Evolutionary conservation across 2,888 invertebrate genomes (phyloP).

Genomic region (Smittia aterrima): DNA sequence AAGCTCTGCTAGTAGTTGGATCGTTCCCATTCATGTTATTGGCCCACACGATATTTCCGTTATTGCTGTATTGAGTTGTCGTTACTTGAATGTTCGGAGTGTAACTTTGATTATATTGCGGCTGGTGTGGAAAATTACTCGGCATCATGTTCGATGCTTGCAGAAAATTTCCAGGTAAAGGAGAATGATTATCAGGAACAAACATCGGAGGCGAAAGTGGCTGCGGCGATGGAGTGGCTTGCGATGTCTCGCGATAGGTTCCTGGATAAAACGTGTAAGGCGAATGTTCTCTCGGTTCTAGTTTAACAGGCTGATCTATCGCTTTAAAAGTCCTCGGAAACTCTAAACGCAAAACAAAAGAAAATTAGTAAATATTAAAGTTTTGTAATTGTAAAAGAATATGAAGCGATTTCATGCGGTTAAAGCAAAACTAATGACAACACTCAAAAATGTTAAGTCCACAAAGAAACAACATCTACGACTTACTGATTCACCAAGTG

Average conservation of each 20-base stretch:
- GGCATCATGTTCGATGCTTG: constrained; percentile 42
- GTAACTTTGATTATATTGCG: constrained; percentile 19
- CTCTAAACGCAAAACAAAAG: not conserved
- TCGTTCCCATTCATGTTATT: constrained; percentile 45
- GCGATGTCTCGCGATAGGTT: constrained; percentile 11
- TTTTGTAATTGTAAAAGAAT: no score
- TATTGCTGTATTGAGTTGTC: constrained; percentile 42
- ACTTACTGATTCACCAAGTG: no score
- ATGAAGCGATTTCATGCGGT: no score
- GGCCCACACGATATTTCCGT: constrained; percentile 46
- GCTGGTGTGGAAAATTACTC: constrained; percentile 43
- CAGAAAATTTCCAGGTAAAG: constrained; percentile 48
- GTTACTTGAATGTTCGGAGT: constrained; percentile 40
- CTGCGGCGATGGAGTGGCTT: constrained; percentile 22
- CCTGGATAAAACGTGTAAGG: not conserved
- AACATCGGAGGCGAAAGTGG: constrained; percentile 13
- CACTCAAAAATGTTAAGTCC: no score
- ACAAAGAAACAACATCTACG: no score
- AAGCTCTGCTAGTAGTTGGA: constrained; percentile 44
- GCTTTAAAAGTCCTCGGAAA: constrained; percentile 9
- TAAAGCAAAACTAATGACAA: no score
- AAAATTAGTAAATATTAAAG: not conserved
- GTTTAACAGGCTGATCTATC: constrained; percentile 20
- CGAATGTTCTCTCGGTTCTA: constrained; percentile 29
- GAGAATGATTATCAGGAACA: constrained; percentile 51